A percentile compares a stretch with the other conserved stretches of the same genome.
These are phyloP conservation scores for Cephalopachus bancanus DNA, from an alignment of 2,797 vertebrate species.

Conservation along the genomic window DNA sequence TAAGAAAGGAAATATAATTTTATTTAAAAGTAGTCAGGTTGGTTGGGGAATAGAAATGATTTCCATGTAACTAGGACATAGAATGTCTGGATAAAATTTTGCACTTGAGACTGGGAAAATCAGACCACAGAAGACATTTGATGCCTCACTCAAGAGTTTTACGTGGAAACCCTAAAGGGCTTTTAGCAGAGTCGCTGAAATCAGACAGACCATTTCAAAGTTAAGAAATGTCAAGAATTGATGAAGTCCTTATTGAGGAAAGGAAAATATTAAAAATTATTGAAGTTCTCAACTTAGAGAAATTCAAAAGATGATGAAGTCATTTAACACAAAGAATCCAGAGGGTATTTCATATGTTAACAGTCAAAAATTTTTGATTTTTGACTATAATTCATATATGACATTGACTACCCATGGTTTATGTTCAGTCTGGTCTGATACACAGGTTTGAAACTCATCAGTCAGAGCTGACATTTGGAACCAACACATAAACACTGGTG, in stretches of 20 bases:
- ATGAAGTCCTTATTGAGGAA: neutral
- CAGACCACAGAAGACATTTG: neutral
- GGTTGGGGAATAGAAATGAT: neutral
- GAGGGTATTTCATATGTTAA: neutral
- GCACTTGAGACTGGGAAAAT: neutral
- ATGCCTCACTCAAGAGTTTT: neutral
- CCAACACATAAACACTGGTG: neutral
- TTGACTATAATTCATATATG: constrained; percentile 2
- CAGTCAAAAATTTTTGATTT: neutral
- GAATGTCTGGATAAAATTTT: neutral
- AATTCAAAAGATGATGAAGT: neutral
- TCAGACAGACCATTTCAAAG: neutral
- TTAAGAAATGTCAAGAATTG: neutral
- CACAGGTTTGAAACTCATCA: neutral
- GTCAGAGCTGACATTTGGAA: neutral
- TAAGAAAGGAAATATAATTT: neutral
- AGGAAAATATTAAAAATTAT: neutral
- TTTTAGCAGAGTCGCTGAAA: neutral
- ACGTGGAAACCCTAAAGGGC: neutral
- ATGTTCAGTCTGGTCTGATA: neutral
- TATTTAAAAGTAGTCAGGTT: neutral
- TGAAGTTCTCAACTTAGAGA: neutral
- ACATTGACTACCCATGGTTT: neutral
- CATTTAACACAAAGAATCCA: neutral
- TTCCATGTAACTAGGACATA: neutral